Base-by-base conservation (phyloP, 2,113 vertebrate genomes). In the Osmerus eperlanus region DNA sequence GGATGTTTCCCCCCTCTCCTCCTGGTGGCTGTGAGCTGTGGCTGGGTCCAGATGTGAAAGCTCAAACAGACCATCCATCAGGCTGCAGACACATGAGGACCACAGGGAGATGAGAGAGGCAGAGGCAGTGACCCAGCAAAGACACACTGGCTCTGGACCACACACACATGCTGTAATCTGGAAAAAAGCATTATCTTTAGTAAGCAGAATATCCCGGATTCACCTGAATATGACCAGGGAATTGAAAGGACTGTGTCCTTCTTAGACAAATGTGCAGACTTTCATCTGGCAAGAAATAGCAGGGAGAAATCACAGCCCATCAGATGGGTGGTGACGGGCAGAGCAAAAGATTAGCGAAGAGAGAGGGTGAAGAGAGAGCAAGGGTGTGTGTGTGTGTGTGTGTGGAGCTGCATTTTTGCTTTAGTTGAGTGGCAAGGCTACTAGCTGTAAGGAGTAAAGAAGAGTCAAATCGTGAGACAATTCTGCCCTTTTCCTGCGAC, bases 21-120 rank as follows among this genome's bases (percentile, higher is more conserved):
- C 77, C 72, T 56, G 41, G 65, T 60, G 54, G 70, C 62, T 47
- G 18, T 59, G 18, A 67, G 29, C 71, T 41, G 59, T 71, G 71
- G 59, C 80, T 73, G 56, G 73, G 73, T 70, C 83, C 90, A 90
- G 87, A 88, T 88, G 87, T 87, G 83, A 71, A 81, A 77, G 78
- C 68, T 83, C 83, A 87, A 89, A 82, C 77, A 84, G 25, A 15
- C 67, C 74, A 74, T 85, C 84, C 81, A 70, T 82, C 78, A 86
- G 36, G 59, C 36, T 14, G 29, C 55, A 82, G 72, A 77, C 70
- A 74, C 36, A 70, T n/a, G 41, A 74, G 70, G 61, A 68, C 59
- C 74, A 61, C 55, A 14, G 73, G 29, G 29, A 66, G 53, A 14
- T 1, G 53, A 13, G 53, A n/a, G 29, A 51, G 23, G 29, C 54